A percentile compares a stretch with the other conserved stretches of the same genome.
Conservation (phyloP, 2,888 invertebrate genomes). For the Eurytoma adleriae region DNA sequence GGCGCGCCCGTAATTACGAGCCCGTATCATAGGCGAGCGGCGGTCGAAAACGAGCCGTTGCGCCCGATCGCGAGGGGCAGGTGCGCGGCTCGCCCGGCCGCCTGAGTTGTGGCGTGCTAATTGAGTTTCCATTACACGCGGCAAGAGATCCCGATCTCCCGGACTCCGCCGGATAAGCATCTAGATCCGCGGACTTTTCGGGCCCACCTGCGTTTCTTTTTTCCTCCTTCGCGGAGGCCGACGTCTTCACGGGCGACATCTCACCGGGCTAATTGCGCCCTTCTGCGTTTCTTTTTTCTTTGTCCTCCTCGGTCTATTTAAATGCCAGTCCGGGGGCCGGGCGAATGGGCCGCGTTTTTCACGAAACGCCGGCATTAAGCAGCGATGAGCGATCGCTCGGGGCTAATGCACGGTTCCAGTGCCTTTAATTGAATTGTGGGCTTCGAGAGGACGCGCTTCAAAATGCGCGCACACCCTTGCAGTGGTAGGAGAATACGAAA, state of each 20-base stretch:
- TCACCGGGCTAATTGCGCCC: conserved; percentile 40
- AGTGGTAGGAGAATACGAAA: too few species aligned
- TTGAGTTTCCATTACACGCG: conserved; percentile 65
- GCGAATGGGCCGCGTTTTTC: not conserved
- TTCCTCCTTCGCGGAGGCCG: not conserved
- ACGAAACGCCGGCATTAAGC: conserved; percentile 32
- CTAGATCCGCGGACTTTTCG: conserved; percentile 37
- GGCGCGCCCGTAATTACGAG: conserved; percentile 20
- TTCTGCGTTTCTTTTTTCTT: conserved; percentile 6
- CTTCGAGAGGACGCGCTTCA: not conserved
- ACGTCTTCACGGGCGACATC: not conserved
- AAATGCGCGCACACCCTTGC: too few species aligned
- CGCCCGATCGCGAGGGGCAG: conserved; percentile 21
- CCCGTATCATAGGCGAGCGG: conserved; percentile 38
- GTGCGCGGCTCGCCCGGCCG: conserved; percentile 36
- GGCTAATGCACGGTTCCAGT: conserved; percentile 46
- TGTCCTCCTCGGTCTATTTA: not conserved
- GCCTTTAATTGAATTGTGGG: conserved; percentile 48
- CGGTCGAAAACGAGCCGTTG: not conserved
- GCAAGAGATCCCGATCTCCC: conserved; percentile 39
- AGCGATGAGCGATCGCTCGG: conserved; percentile 45
- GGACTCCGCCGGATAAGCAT: conserved; percentile 52
- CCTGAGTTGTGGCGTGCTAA: conserved; percentile 60
- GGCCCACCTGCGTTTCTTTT: conserved; percentile 52
- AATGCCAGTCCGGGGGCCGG: not conserved